Conservation (phyloP, 2,888 invertebrate species). For the Idaea dimidiata region DNA sequence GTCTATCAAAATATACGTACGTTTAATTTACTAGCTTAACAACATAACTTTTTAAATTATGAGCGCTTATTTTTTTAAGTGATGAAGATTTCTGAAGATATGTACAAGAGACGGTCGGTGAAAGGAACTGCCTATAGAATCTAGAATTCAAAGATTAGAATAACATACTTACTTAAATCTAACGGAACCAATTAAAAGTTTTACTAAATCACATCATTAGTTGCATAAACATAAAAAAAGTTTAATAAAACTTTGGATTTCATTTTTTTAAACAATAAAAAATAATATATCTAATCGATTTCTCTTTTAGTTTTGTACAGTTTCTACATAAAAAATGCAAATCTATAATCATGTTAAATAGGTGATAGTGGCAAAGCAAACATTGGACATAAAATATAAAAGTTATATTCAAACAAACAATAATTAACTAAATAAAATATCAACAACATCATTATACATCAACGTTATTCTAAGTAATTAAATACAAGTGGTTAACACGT, state of each 20-base stretch:
- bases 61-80: neutral
- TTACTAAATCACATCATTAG: neutral
- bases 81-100: neutral
- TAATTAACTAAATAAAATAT: slow-evolving; percentile 20
- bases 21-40: slow-evolving; percentile 30
- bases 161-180: neutral
- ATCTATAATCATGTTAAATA: neutral
- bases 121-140: neutral
- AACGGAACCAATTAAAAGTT: neutral
- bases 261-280: neutral
- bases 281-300: neutral
- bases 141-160: neutral
- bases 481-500: slow-evolving; percentile 43
- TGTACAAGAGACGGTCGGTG: neutral
- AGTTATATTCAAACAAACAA: slow-evolving; percentile 23
- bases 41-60: neutral
- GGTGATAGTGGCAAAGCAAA: neutral
- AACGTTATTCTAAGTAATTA: slow-evolving; percentile 33
- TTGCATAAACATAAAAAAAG: neutral
- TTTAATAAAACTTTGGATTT: neutral
- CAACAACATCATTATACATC: slow-evolving; percentile 14
- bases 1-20: slow-evolving; percentile 35
- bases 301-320: neutral
- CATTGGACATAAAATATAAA: neutral
- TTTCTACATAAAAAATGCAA: neutral